A percentile compares a stretch with the other conserved stretches of the same genome.
phyloP scores from a whole-genome alignment of 2,797 vertebrate species.

The Mormyrus hasselquistii region DNA sequence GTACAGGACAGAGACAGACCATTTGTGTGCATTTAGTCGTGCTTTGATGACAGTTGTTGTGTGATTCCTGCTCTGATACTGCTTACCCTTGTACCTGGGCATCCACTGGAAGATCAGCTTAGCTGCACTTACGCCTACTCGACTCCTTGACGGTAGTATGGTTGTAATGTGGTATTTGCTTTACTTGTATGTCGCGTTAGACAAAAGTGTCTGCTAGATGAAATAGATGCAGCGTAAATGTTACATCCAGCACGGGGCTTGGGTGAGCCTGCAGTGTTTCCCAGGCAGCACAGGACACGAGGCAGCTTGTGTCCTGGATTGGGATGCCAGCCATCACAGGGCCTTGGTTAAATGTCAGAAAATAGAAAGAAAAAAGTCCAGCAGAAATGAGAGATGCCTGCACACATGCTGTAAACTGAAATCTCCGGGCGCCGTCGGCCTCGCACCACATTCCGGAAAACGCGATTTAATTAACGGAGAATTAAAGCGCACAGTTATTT shows the following conservation, averaged over 20 bases:
- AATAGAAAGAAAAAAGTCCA: not conserved
- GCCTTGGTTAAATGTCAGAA: not conserved
- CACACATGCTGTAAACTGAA: not conserved
- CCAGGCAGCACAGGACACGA: not conserved
- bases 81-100: not conserved
- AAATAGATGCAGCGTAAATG: not conserved
- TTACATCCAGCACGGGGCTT: not conserved
- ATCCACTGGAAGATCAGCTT: not conserved
- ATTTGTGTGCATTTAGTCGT: not conserved
- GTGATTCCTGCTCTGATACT: not conserved
- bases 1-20: not conserved
- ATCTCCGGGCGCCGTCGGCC: constrained; percentile 38
- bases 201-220: not conserved
- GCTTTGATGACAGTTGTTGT: not conserved
- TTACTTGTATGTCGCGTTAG: not conserved
- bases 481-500: constrained; percentile 65
- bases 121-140: not conserved
- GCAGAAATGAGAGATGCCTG: not conserved
- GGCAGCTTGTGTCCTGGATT: not conserved
- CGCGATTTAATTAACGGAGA: constrained; percentile 64
- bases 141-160: not conserved
- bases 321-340: not conserved
- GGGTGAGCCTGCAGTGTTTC: not conserved
- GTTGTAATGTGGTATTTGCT: not conserved
- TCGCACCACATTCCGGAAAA: constrained; percentile 32